A percentile compares a stretch with the other conserved stretches of the same genome.
phyloP scores from a whole-genome alignment of 2,113 vertebrate genomes.

The Ageneiosus marmoratus region DNA sequence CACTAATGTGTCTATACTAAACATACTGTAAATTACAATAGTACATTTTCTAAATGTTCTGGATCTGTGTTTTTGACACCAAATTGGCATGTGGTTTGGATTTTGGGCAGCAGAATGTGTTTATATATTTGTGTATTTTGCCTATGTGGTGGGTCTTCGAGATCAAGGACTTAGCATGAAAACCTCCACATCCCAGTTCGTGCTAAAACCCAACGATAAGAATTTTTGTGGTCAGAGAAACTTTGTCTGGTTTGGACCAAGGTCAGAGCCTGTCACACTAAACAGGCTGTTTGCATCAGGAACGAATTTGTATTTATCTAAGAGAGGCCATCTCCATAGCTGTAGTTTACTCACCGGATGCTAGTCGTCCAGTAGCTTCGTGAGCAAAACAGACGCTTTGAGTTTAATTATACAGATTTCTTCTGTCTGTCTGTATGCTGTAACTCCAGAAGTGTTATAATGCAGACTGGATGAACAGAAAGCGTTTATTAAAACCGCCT shows the following conservation, averaged over 20 bases:
- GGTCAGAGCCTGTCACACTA: slow-evolving; percentile 38
- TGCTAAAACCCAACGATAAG: slow-evolving; percentile 42
- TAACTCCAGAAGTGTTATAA: not conserved
- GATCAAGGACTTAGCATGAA: slow-evolving; percentile 43
- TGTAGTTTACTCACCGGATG: slow-evolving; percentile 43
- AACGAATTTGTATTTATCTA: slow-evolving; percentile 53
- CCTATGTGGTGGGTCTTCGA: slow-evolving; percentile 42
- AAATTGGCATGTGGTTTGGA: slow-evolving; percentile 49
- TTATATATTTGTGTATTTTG: slow-evolving; percentile 34
- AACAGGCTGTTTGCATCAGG: slow-evolving; percentile 43
- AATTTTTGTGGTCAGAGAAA: slow-evolving; percentile 50
- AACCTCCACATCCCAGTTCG: slow-evolving; percentile 32
- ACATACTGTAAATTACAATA: not conserved
- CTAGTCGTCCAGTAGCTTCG: slow-evolving; percentile 38
- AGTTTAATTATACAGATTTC: slow-evolving; percentile 6
- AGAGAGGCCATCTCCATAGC: slow-evolving; percentile 41
- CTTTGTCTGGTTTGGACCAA: slow-evolving; percentile 50
- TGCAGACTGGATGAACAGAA: not conserved
- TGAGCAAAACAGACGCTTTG: not conserved
- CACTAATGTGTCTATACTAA: not conserved
- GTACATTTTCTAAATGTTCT: slow-evolving; percentile 11
- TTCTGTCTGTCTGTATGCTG: slow-evolving; percentile 12
- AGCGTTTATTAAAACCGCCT: not conserved
- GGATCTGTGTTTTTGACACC: slow-evolving; percentile 8
- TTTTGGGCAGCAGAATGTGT: slow-evolving; percentile 19